A percentile compares a stretch with the other conserved stretches of the same genome.
Conservation (phyloP, 2,797 vertebrate genomes). For the Falco biarmicus region DNA sequence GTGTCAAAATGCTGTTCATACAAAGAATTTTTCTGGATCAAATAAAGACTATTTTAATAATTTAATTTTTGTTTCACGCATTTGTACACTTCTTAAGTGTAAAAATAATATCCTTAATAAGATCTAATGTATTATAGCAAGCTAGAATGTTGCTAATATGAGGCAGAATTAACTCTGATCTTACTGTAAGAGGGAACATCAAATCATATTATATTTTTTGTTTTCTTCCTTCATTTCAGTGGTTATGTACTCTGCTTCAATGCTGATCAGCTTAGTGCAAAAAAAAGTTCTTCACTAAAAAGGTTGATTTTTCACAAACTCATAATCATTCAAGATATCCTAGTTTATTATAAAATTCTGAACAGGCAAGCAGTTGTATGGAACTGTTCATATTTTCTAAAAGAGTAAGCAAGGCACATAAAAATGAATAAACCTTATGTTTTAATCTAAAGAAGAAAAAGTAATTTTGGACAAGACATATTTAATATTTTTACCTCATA, state of each 20-base stretch:
- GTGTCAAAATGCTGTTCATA: background rate
- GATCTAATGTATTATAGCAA: background rate
- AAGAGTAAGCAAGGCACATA: constrained; percentile 12
- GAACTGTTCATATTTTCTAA: constrained; percentile 23
- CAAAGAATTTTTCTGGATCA: background rate
- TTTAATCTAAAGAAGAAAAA: constrained; percentile 8
- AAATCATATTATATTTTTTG: constrained; percentile 12
- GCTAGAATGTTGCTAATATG: constrained; percentile 8
- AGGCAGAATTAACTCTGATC: background rate
- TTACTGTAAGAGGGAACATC: background rate
- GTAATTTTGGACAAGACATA: background rate
- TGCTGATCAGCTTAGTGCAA: constrained; percentile 6
- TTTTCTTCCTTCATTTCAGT: background rate
- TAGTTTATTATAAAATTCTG: background rate
- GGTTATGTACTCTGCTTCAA: background rate
- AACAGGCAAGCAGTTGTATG: background rate
- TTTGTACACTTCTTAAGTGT: background rate
- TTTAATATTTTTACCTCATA: background rate
- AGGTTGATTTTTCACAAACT: background rate
- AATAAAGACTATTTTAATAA: background rate
- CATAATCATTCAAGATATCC: background rate
- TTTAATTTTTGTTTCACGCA: background rate
- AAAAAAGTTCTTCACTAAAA: constrained; percentile 11
- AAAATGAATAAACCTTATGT: constrained; percentile 14
- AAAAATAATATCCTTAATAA: background rate